Evolutionary conservation across 2,797 vertebrate species (phyloP).

Genomic region (Sardinella longiceps): DNA sequence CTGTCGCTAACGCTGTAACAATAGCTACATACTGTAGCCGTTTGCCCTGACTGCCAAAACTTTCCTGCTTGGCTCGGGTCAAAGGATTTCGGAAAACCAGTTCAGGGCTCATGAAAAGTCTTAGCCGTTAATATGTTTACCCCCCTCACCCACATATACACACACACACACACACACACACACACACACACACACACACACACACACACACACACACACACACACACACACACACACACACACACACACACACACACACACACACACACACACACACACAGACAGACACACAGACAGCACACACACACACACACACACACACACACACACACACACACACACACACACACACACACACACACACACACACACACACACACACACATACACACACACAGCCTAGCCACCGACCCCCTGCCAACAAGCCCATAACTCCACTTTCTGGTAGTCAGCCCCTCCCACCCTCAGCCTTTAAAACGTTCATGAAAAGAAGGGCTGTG

Average conservation of each 20-base stretch:
- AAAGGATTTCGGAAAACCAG: conserved; percentile 10
- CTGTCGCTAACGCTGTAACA: not conserved
- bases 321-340: too few species aligned
- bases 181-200: too few species aligned
- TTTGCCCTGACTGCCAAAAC: conserved; percentile 62
- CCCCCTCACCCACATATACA: not conserved
- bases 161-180: too few species aligned
- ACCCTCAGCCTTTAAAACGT: not conserved
- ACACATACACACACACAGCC: too few species aligned
- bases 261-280: too few species aligned
- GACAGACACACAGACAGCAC: too few species aligned
- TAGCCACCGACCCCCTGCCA: not conserved
- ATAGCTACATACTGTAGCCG: not conserved
- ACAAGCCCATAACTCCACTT: not conserved
- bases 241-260: too few species aligned
- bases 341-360: too few species aligned
- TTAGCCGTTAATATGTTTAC: not conserved
- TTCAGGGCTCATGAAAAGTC: conserved; percentile 4
- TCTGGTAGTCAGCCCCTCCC: not conserved
- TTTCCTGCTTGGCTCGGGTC: conserved; percentile 9
- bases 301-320: too few species aligned
- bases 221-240: too few species aligned
- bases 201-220: too few species aligned
- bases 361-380: too few species aligned
- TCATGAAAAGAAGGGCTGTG: conserved; percentile 51